phyloP scores from a whole-genome alignment of 2,113 vertebrate species.

The Marcusenius ussheri region DNA sequence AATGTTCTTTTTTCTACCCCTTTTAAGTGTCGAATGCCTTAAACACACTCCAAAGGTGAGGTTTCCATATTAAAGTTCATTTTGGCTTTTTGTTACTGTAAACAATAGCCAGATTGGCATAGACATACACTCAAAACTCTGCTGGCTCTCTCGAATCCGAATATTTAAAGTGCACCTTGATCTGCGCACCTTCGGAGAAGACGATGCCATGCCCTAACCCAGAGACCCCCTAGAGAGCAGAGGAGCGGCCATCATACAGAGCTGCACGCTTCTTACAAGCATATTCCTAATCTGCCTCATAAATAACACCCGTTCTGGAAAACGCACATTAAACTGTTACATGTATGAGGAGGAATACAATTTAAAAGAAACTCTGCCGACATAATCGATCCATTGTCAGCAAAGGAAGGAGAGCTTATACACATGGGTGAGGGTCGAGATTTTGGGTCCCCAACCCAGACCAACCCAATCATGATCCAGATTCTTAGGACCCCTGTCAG shows the following conservation, averaged over 20 bases:
- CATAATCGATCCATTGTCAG: neutral
- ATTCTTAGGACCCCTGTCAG: neutral
- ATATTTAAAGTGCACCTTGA: conserved; percentile 52
- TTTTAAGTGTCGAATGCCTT: neutral
- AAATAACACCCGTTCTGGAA: neutral
- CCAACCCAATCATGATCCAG: neutral
- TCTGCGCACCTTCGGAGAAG: conserved; percentile 30
- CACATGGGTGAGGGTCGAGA: neutral
- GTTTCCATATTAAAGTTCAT: conserved; percentile 18
- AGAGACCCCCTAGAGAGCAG: conserved; percentile 31
- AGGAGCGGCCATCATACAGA: conserved; percentile 24
- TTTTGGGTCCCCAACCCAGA: neutral
- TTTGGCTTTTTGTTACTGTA: conserved; percentile 28
- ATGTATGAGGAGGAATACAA: neutral
- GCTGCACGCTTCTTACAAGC: conserved; percentile 21
- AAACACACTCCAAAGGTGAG: conserved; percentile 24
- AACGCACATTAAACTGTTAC: neutral
- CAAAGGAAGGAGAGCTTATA: neutral
- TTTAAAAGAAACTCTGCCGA: neutral
- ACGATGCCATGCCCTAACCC: conserved; percentile 16
- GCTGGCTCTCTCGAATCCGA: conserved; percentile 46
- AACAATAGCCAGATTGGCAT: conserved; percentile 38
- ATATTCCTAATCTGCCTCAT: neutral
- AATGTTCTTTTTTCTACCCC: neutral
- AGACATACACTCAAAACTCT: conserved; percentile 35